phyloP scores from a whole-genome alignment of 1,140 invertebrate species.

The Ips nitidus region DNA sequence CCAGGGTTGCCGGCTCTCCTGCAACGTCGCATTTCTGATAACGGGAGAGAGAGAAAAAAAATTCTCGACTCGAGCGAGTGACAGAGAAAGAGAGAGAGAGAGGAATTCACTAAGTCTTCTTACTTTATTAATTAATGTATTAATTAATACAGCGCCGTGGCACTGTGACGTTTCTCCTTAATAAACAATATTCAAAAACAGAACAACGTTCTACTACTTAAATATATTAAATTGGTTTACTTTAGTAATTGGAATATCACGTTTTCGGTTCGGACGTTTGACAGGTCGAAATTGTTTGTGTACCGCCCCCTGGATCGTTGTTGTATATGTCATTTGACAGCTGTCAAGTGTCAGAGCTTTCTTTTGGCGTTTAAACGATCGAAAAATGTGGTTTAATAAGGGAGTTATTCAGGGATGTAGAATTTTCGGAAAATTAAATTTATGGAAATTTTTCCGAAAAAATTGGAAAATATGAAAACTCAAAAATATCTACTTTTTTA shows the following conservation, averaged over 20 bases:
- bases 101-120: slow-evolving; percentile 38
- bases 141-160: too few relatives aligned
- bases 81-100: not conserved
- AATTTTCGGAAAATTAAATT: too few relatives aligned
- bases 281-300: not conserved
- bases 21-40: too few relatives aligned
- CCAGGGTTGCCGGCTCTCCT: too few relatives aligned
- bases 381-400: too few relatives aligned
- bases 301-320: not conserved
- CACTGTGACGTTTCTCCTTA: slow-evolving; percentile 22
- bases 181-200: slow-evolving; percentile 53
- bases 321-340: not conserved
- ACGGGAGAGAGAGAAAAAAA: not conserved
- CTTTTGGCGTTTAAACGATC: too few relatives aligned
- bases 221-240: slow-evolving; percentile 40
- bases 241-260: slow-evolving; percentile 42
- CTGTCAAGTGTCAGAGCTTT: too few relatives aligned
- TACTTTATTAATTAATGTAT: slow-evolving; percentile 6
- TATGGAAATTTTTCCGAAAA: too few relatives aligned
- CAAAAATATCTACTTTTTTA: too few relatives aligned
- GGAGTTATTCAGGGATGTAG: too few relatives aligned
- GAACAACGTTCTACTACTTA: slow-evolving; percentile 49
- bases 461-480: too few relatives aligned
- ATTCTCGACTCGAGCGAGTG: not conserved
- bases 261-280: not conserved